Conservation (phyloP, 1,140 invertebrate species). For the Drosophila prosaltans region DNA sequence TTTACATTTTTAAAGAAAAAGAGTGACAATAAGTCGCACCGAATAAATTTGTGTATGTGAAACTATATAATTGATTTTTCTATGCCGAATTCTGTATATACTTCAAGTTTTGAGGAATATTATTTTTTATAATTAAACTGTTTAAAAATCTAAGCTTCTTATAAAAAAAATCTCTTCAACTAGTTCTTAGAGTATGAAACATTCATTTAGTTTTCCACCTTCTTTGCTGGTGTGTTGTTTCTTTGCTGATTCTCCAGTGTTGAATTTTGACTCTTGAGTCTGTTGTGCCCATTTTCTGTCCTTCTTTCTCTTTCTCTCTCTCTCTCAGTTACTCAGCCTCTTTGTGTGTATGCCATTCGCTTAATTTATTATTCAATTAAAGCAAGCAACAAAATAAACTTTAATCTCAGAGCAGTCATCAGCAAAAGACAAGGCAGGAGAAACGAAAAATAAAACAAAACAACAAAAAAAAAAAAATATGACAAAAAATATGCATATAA, state of each 20-base stretch:
- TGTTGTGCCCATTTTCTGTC: background rate
- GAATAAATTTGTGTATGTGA: too few species aligned
- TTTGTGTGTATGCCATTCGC: constrained; percentile 53
- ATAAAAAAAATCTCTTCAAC: background rate
- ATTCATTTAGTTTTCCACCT: constrained; percentile 6
- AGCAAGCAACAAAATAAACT: constrained; percentile 71
- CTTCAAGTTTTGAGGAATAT: too few species aligned
- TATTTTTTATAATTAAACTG: too few species aligned
- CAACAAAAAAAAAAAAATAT: constrained; percentile 1
- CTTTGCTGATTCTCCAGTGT: constrained; percentile 4
- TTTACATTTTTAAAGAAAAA: too few species aligned
- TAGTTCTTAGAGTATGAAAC: constrained; percentile 16
- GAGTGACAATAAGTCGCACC: too few species aligned
- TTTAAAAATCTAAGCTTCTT: background rate
- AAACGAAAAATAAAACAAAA: constrained; percentile 14
- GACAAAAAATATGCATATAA: constrained; percentile 32
- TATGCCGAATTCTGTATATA: too few species aligned
- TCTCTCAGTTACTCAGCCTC: constrained; percentile 33
- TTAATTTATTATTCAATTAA: constrained; percentile 81
- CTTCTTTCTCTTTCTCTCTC: constrained; percentile 17
- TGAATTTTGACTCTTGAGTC: background rate
- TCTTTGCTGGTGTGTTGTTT: background rate
- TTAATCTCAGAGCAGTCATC: constrained; percentile 73
- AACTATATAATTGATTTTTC: too few species aligned
- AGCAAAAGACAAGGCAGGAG: constrained; percentile 49